Percentiles rank a stretch among this genome's conserved stretches.
Conservation (phyloP, 2,797 vertebrate genomes). For the Sebastes steindachneri region DNA sequence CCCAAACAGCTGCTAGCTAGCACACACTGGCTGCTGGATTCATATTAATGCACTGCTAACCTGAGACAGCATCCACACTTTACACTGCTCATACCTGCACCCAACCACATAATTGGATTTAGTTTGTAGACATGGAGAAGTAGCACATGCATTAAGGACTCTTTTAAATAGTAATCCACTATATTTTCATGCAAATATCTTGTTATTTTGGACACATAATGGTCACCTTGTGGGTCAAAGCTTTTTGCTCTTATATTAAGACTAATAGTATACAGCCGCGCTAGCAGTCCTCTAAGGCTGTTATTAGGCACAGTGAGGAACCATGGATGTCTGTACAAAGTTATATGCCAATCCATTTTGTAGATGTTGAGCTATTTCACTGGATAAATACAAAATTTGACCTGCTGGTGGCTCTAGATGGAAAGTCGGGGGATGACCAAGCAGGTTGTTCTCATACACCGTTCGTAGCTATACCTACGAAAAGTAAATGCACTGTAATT, state of each 20-base stretch:
- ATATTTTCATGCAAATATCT: background rate
- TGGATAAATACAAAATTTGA: background rate
- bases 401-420: background rate
- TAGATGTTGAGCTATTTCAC: background rate
- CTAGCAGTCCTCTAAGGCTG: too few relatives aligned
- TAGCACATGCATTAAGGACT: background rate
- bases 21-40: conserved; percentile 55
- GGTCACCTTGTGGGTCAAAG: background rate
- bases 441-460: too few relatives aligned
- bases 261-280: background rate
- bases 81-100: conserved; percentile 17
- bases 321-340: background rate
- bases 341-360: background rate
- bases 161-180: background rate
- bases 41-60: conserved; percentile 74
- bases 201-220: background rate
- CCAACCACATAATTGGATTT: background rate
- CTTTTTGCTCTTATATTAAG: background rate
- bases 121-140: background rate
- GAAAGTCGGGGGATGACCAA: too few relatives aligned
- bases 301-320: too few relatives aligned
- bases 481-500: too few relatives aligned
- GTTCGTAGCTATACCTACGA: too few relatives aligned
- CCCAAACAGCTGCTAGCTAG: conserved; percentile 59
- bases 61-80: conserved; percentile 36